These are phyloP conservation scores for Hyles euphorbiae DNA, from an alignment of 1,140 invertebrate species.

Conservation along the genomic window DNA sequence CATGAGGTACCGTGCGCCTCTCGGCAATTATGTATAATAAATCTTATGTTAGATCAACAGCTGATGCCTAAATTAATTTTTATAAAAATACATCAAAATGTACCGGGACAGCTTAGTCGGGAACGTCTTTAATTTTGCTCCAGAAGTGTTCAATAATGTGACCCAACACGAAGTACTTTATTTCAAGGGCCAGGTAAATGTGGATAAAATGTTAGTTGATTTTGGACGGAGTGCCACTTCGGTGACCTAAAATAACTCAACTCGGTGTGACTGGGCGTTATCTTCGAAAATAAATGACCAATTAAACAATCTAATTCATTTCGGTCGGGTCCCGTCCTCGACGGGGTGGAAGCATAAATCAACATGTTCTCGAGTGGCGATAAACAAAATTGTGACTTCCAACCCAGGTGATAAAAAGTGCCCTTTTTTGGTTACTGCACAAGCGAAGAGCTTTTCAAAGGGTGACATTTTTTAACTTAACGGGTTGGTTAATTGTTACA, in stretches of 20 bases:
- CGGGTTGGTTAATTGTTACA: conserved; percentile 63
- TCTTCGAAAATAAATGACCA: conserved; percentile 71
- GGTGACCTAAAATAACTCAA: conserved; percentile 45
- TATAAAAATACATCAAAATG: conserved; percentile 6
- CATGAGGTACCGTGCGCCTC: conserved; percentile 56
- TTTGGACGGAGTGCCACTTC: conserved; percentile 42
- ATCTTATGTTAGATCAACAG: conserved; percentile 65
- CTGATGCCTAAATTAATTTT: conserved; percentile 49
- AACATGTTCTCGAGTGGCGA: conserved; percentile 69
- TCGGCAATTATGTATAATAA: conserved; percentile 71
- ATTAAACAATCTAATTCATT: conserved; percentile 73
- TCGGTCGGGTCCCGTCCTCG: conserved; percentile 40
- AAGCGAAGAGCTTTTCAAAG: conserved; percentile 49
- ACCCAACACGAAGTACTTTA: conserved; percentile 7
- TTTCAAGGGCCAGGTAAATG: conserved; percentile 4
- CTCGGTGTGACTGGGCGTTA: conserved; percentile 47
- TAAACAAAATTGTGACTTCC: conserved; percentile 73
- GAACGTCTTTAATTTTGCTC: neutral
- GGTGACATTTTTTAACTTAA: conserved; percentile 70
- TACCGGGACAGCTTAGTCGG: too few species aligned
- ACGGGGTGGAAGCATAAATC: conserved; percentile 70
- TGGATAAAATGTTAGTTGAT: conserved; percentile 28
- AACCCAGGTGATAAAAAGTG: conserved; percentile 70
- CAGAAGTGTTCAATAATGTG: neutral
- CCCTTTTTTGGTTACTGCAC: conserved; percentile 56